Conservation (phyloP, 2,888 invertebrate species). For the Ectemnius continuus region DNA sequence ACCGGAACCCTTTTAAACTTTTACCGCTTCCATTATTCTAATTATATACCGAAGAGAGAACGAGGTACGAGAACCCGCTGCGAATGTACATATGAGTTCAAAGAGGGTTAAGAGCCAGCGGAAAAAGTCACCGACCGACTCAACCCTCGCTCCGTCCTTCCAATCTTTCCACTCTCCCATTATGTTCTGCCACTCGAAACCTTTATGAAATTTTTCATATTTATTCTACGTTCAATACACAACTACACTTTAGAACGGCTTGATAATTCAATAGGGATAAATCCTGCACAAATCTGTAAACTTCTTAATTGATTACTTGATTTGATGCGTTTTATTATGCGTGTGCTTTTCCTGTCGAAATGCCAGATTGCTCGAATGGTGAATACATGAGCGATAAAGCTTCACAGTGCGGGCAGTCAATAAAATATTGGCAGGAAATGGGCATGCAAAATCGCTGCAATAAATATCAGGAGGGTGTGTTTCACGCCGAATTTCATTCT, state of each 20-base stretch:
- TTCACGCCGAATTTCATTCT: conserved; percentile 3
- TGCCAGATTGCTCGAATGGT: neutral
- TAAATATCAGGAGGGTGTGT: neutral
- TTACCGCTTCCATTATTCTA: conserved; percentile 62
- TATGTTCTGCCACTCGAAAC: too few relatives aligned
- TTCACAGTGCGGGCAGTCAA: neutral
- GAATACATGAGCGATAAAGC: neutral
- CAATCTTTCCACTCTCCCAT: too few relatives aligned
- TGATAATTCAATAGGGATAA: too few relatives aligned
- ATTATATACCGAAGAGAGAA: conserved; percentile 46
- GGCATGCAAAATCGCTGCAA: neutral
- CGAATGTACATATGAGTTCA: conserved; percentile 4
- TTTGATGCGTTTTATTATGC: too few relatives aligned
- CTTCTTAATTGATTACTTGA: too few relatives aligned
- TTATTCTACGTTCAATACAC: too few relatives aligned
- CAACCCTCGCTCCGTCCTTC: too few relatives aligned
- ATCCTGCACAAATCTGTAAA: too few relatives aligned
- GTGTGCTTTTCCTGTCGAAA: too few relatives aligned
- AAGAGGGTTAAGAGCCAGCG: neutral
- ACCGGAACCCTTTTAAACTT: conserved; percentile 64
- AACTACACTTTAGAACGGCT: too few relatives aligned
- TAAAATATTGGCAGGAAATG: conserved; percentile 6
- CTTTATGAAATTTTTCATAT: too few relatives aligned
- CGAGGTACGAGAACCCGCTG: conserved; percentile 5
- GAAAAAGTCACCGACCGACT: too few relatives aligned